Conservation (phyloP, 2,113 vertebrate species). For the Perccottus glenii region DNA sequence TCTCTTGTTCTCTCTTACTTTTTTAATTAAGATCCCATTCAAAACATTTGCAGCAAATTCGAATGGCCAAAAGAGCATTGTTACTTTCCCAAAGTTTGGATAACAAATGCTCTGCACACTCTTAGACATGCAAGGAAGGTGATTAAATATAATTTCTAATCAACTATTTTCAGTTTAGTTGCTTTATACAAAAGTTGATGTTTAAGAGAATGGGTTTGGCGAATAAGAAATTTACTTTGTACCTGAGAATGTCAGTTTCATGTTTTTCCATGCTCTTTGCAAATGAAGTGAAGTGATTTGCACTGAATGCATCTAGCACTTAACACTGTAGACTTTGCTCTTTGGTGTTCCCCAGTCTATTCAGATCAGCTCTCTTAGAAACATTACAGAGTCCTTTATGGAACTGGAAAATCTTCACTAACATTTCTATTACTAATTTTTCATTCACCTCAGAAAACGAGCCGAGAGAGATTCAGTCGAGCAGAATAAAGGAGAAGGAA, state of each 20-base stretch:
- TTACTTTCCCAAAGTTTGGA: conserved; percentile 23
- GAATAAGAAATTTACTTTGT: too few species aligned
- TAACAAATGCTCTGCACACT: conserved; percentile 17
- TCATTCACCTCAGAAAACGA: conserved; percentile 10
- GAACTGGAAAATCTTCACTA: neutral
- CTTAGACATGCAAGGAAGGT: conserved; percentile 1
- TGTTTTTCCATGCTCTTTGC: too few species aligned
- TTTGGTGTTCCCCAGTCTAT: conserved; percentile 4
- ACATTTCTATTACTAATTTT: conserved; percentile 2
- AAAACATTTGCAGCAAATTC: conserved; percentile 28
- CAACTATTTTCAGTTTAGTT: neutral
- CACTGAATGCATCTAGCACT: conserved; percentile 16
- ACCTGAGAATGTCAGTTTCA: too few species aligned
- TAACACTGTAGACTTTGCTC: neutral
- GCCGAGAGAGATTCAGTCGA: conserved; percentile 4
- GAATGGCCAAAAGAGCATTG: conserved; percentile 22
- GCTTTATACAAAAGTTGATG: neutral
- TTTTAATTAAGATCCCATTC: conserved; percentile 49
- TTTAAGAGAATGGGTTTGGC: neutral
- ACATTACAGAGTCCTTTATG: conserved; percentile 11
- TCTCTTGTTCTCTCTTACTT: conserved; percentile 31
- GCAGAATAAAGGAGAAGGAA: neutral
- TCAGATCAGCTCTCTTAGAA: conserved; percentile 11
- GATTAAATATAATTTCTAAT: conserved; percentile 32
- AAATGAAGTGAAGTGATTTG: conserved; percentile 8